Percentiles rank a stretch among this genome's conserved stretches.
phyloP scores from a whole-genome alignment of 2,888 invertebrate species.

The Eilema caniola region DNA sequence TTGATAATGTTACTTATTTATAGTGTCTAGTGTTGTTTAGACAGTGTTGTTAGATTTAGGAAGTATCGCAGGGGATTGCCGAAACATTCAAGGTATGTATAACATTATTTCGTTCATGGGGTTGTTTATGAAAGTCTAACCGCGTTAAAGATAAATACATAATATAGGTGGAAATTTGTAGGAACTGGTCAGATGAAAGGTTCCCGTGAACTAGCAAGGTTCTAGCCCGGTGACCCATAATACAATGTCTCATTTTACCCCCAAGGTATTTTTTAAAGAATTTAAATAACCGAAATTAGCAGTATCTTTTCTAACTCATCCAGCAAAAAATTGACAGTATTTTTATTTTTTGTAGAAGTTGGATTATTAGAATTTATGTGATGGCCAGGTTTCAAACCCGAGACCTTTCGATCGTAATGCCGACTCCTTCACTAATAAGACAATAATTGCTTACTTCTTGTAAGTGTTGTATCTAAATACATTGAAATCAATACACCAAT shows the following conservation, averaged over 20 bases:
- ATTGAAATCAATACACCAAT: background rate
- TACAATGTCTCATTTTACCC: background rate
- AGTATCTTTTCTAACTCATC: too few species aligned
- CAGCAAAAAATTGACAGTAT: too few species aligned
- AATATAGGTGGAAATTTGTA: background rate
- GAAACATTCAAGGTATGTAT: conserved; percentile 80
- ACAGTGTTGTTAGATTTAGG: conserved; percentile 69
- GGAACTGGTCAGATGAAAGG: background rate
- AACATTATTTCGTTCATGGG: background rate
- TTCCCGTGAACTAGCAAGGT: background rate
- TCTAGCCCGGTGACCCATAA: background rate
- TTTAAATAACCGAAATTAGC: too few species aligned
- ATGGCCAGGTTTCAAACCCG: too few species aligned
- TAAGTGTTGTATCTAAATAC: too few species aligned
- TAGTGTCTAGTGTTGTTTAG: conserved; percentile 61
- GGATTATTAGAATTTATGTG: too few species aligned
- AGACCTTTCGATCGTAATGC: too few species aligned
- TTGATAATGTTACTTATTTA: conserved; percentile 47
- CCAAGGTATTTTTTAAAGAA: background rate
- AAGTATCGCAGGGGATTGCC: conserved; percentile 73
- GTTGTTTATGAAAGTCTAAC: background rate
- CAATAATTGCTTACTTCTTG: too few species aligned
- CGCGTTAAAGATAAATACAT: background rate
- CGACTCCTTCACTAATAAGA: too few species aligned
- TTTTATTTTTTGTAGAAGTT: too few species aligned